A percentile compares a stretch with the other conserved stretches of the same genome.
phyloP scores from a whole-genome alignment of 1,140 invertebrate genomes.

The Diprion similis region DNA sequence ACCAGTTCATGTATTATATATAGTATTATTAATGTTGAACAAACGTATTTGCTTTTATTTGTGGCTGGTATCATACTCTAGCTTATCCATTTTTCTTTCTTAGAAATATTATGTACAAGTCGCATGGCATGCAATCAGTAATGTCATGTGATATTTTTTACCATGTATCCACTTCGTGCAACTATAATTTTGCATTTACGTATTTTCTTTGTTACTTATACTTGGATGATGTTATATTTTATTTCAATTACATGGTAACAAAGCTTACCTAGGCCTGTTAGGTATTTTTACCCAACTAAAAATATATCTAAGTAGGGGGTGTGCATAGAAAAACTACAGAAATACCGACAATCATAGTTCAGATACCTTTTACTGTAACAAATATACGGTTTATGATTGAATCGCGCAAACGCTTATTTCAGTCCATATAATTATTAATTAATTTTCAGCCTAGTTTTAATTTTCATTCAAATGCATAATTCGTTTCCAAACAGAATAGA shows the following conservation, averaged over 20 bases:
- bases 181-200: too few relatives aligned
- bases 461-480: too few relatives aligned
- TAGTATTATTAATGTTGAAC: too few relatives aligned
- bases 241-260: too few relatives aligned
- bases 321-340: not conserved
- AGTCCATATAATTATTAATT: not conserved
- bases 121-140: not conserved
- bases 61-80: not conserved
- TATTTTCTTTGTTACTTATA: too few relatives aligned
- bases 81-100: not conserved
- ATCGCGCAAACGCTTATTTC: too few relatives aligned
- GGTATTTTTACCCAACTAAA: slow-evolving; percentile 13
- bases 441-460: too few relatives aligned
- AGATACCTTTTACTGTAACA: not conserved
- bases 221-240: too few relatives aligned
- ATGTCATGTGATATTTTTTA: not conserved
- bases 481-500: too few relatives aligned
- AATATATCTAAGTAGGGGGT: slow-evolving; percentile 15
- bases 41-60: not conserved
- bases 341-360: not conserved
- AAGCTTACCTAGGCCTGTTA: not conserved
- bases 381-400: too few relatives aligned
- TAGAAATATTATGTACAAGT: not conserved
- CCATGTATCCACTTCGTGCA: not conserved
- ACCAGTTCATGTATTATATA: too few relatives aligned